Evolutionary conservation across 1,140 invertebrate species (phyloP), one percentile per base, ranked within the genome.

Genomic region (Drosophila kanapiae): DNA sequence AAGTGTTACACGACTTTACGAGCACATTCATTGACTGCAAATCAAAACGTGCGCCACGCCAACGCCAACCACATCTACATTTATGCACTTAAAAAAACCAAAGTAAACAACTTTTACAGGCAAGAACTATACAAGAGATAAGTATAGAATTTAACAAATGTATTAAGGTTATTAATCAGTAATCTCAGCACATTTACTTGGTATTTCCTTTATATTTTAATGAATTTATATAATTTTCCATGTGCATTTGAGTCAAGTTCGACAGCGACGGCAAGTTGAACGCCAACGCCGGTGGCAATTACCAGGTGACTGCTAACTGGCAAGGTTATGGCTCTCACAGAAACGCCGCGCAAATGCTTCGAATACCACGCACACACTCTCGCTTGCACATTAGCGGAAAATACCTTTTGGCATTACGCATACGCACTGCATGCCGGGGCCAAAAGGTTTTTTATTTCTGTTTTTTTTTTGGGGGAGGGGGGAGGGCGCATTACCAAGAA

Each of bases 1-100:
- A 69, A 76, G 68, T 84, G 80, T 88, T 88, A 61, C 83, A 87
- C 83, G 85, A 87, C 80, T 88, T 78, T 80, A 88, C 84, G 76
- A 83, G 80, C 79, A 49, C 83, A 83, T 87, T 84, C 84, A 87
- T 88, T 84, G 84, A 88, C 80, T 87, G 80, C 61, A 83, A 88
- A 87, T 87, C 84, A 86, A 83, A 88, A 88, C 83, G 83, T 88
- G 83, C 84, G 57, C 78, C 57, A 83, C 80, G 80, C 69, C 81
- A 84, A 84, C 72, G 77, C 75, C 74, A 78, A 78, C 68, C 53
- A 29, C 49, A 43, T 40, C 42, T 51, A 71, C 53, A 43, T 56
- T 31, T 18, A 14, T 31, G 7, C 62, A 68, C 38, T 23, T 1
- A n/a, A 23, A 23, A 70, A 45, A 43, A 23, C 23, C 1, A 23